A percentile compares a stretch with the other conserved stretches of the same genome.
Evolutionary conservation across 2,888 invertebrate genomes (phyloP).

Genomic region (Clepsis dumicolana): DNA sequence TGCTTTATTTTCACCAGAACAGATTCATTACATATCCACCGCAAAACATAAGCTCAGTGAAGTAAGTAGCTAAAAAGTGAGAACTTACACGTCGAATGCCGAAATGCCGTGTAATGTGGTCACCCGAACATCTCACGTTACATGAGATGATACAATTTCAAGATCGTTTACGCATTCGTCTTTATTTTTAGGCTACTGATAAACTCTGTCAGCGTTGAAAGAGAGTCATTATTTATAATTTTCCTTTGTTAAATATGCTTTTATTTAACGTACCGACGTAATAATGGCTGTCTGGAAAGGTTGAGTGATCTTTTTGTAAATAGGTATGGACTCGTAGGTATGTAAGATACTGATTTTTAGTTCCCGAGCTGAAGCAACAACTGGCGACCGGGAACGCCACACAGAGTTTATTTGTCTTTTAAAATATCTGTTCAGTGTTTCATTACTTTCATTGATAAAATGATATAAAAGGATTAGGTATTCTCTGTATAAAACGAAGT

Average conservation of each 20-base stretch:
- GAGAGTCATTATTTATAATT: slow-evolving; percentile 17
- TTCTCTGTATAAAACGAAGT: no score
- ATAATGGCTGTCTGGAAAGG: slow-evolving; percentile 17
- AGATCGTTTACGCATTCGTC: background rate
- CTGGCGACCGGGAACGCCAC: background rate
- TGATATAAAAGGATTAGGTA: no score
- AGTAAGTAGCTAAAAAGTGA: background rate
- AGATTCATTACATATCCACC: no score
- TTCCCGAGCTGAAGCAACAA: slow-evolving; percentile 7
- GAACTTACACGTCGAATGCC: background rate
- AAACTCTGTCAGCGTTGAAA: background rate
- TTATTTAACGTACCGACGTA: background rate
- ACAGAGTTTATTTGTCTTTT: background rate
- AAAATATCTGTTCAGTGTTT: no score
- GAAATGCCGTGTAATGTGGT: background rate
- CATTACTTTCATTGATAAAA: no score
- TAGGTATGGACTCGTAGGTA: background rate
- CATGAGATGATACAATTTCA: slow-evolving; percentile 10
- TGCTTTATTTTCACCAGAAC: no score
- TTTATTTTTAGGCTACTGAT: background rate
- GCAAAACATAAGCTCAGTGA: background rate
- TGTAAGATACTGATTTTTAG: slow-evolving; percentile 22
- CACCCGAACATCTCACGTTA: slow-evolving; percentile 4
- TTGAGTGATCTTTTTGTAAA: slow-evolving; percentile 4
- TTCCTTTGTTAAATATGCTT: slow-evolving; percentile 7